Evolutionary conservation across 1,140 invertebrate species (phyloP).

Genomic region (Teleopsis dalmanni): DNA sequence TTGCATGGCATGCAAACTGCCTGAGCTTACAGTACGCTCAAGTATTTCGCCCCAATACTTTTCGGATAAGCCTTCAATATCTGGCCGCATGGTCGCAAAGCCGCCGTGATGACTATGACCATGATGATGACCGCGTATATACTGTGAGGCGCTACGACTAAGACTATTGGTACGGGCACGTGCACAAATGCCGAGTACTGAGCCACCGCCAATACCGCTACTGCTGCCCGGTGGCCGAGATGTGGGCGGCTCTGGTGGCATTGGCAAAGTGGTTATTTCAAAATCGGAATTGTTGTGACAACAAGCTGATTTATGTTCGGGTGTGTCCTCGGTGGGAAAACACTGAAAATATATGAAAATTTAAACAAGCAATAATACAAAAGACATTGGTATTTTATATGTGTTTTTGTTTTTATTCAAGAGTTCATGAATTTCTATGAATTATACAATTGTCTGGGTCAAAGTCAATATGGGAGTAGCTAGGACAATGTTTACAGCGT

Average conservation of each 20-base stretch:
- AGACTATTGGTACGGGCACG: slow-evolving; percentile 36
- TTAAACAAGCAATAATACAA: no score
- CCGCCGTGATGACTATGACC: slow-evolving; percentile 6
- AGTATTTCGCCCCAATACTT: slow-evolving; percentile 71
- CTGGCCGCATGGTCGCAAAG: slow-evolving; percentile 44
- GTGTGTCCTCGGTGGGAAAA: slow-evolving; percentile 37
- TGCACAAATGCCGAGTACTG: slow-evolving; percentile 34
- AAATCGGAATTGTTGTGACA: slow-evolving; percentile 44
- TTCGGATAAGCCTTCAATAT: slow-evolving; percentile 62
- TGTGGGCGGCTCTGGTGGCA: slow-evolving; percentile 37
- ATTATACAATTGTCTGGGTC: no score
- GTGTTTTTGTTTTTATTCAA: no score
- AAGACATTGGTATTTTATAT: no score
- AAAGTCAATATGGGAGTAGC: no score
- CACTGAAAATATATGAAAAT: slow-evolving; percentile 26
- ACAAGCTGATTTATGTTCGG: slow-evolving; percentile 43
- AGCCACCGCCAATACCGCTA: slow-evolving; percentile 28
- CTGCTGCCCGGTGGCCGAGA: slow-evolving; percentile 25
- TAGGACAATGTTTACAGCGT: no score
- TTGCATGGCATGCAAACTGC: slow-evolving; percentile 58
- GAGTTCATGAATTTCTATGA: no score
- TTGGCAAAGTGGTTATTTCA: slow-evolving; percentile 37
- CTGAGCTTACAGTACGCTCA: slow-evolving; percentile 61
- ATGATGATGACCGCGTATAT: slow-evolving; percentile 18
- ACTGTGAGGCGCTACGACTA: slow-evolving; percentile 37